Evolutionary conservation across 2,113 vertebrate genomes (phyloP).

Genomic region (Limnothrissa miodon): DNA sequence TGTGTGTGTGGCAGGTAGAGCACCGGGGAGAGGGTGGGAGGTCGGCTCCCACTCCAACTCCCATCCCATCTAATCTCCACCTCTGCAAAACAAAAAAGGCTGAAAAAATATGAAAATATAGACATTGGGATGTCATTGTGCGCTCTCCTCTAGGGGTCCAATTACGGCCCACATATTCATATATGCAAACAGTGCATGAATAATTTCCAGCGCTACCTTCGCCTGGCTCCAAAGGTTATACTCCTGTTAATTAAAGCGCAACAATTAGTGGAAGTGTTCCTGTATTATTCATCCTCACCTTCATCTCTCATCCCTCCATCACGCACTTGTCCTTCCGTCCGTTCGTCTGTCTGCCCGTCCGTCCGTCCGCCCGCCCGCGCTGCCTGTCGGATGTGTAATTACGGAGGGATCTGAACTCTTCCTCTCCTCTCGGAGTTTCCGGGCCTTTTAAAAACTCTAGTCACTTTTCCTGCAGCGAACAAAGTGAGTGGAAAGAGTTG

Average conservation of each 20-base stretch:
- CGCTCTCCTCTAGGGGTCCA: slow-evolving; percentile 71
- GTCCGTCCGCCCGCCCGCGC: too few relatives aligned
- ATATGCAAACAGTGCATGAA: slow-evolving; percentile 76
- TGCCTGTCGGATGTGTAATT: slow-evolving; percentile 58
- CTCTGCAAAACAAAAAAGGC: slow-evolving; percentile 41
- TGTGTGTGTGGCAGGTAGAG: background rate
- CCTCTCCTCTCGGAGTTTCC: slow-evolving; percentile 60
- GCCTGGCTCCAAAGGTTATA: slow-evolving; percentile 72
- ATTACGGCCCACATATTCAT: slow-evolving; percentile 76
- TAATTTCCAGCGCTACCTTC: slow-evolving; percentile 66
- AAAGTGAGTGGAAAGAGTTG: background rate
- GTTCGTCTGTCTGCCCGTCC: too few relatives aligned
- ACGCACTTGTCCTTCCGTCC: too few relatives aligned
- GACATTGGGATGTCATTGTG: slow-evolving; percentile 59
- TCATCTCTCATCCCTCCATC: slow-evolving; percentile 41
- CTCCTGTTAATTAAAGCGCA: slow-evolving; percentile 75
- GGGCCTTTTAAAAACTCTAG: slow-evolving; percentile 55
- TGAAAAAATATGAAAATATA: slow-evolving; percentile 66
- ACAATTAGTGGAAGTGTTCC: slow-evolving; percentile 75
- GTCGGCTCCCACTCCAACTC: slow-evolving; percentile 19
- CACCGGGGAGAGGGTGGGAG: background rate
- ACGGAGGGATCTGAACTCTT: slow-evolving; percentile 64
- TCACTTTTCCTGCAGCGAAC: slow-evolving; percentile 34
- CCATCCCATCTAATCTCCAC: slow-evolving; percentile 36
- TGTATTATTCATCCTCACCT: slow-evolving; percentile 46